Evolutionary conservation across 53 echinoderm and acorn worm species (phyloP).

Genomic region (Glandiceps talaboti): DNA sequence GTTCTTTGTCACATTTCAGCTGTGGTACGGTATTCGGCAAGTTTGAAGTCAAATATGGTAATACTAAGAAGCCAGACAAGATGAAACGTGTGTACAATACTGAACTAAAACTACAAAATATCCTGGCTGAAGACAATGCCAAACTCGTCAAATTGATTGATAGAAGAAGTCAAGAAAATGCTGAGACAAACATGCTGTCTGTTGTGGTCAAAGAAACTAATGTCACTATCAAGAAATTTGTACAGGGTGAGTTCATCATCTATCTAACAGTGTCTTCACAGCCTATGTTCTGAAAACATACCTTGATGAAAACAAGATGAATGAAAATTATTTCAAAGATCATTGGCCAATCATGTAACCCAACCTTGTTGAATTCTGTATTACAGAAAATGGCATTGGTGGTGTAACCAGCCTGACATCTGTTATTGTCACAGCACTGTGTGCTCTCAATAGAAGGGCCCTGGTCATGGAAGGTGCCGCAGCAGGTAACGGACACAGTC

Average conservation of each 20-base stretch:
- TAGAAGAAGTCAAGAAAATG: slow-evolving; percentile 2
- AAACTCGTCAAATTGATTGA: slow-evolving; percentile 37
- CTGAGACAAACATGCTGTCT: background rate
- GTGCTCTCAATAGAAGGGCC: slow-evolving; percentile 31
- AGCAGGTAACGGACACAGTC: slow-evolving; percentile 29
- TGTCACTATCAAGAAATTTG: background rate
- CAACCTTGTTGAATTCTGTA: too few species aligned
- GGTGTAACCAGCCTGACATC: slow-evolving; percentile 24
- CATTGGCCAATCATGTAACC: too few species aligned
- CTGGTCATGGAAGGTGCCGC: slow-evolving; percentile 64
- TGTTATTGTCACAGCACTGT: slow-evolving; percentile 50
- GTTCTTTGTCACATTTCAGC: too few species aligned
- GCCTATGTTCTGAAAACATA: too few species aligned
- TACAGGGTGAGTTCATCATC: background rate
- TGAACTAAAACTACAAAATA: slow-evolving; percentile 39
- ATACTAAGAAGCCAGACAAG: slow-evolving; percentile 15
- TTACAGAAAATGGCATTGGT: slow-evolving; percentile 27
- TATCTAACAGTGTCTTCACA: background rate
- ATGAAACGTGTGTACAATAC: slow-evolving; percentile 31
- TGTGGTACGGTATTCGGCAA: slow-evolving; percentile 22
- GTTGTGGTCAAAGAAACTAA: background rate
- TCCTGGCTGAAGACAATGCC: slow-evolving; percentile 35
- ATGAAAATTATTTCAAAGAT: too few species aligned
- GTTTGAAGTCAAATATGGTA: slow-evolving; percentile 40
- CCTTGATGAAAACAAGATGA: too few species aligned